Conservation (phyloP, 2,797 vertebrate species). For the Oreochromis mossambicus region DNA sequence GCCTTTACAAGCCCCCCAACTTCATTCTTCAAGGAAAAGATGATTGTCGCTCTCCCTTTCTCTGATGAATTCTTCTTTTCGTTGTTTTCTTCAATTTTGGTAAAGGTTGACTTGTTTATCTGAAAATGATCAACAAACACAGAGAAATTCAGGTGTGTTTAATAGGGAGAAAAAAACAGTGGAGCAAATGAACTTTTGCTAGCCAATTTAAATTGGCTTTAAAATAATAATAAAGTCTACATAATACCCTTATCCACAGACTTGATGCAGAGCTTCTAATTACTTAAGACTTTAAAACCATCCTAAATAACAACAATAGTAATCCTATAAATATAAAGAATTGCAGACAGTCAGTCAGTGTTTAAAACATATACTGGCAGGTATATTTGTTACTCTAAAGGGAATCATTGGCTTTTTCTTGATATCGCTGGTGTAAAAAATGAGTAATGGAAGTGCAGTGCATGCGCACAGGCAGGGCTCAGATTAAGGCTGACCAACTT, state of each 20-base stretch:
- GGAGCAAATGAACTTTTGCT: neutral
- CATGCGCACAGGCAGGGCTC: neutral
- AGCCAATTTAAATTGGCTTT: neutral
- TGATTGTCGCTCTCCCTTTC: slow-evolving; percentile 83
- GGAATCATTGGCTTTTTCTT: neutral
- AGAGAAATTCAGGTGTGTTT: neutral
- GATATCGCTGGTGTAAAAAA: neutral
- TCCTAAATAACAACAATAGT: neutral
- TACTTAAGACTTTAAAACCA: slow-evolving; percentile 4
- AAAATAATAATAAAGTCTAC: neutral
- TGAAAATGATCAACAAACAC: slow-evolving; percentile 44
- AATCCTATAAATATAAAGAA: neutral
- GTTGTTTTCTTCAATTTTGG: slow-evolving; percentile 90
- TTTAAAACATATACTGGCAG: neutral
- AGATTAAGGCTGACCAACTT: neutral
- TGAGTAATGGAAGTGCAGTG: neutral
- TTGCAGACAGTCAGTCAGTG: neutral
- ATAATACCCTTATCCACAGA: neutral
- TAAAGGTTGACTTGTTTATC: slow-evolving; percentile 85
- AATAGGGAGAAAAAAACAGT: neutral
- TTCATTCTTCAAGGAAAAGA: slow-evolving; percentile 98
- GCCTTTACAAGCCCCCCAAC: slow-evolving; percentile 95
- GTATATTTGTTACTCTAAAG: neutral
- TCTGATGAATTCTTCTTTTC: slow-evolving; percentile 86
- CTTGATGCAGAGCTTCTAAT: slow-evolving; percentile 2